Evolutionary conservation across 23 tunicate genomes (phyloP).

Genomic region (Corella eumyota): DNA sequence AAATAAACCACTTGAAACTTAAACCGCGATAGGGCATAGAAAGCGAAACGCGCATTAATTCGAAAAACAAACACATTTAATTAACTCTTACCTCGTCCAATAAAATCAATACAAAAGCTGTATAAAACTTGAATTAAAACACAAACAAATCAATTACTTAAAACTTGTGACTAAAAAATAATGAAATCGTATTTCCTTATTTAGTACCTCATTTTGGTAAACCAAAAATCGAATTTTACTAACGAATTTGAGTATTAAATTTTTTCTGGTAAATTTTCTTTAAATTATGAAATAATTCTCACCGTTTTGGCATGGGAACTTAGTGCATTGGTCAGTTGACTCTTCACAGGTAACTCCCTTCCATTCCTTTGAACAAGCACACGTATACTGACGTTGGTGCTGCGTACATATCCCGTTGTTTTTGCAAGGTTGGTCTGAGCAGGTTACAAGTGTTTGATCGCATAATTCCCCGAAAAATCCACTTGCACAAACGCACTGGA

Average conservation of each 20-base stretch:
- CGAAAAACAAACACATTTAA: constrained; percentile 7
- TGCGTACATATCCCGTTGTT: constrained; percentile 43
- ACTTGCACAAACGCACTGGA: constrained; percentile 39
- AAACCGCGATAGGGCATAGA: not conserved
- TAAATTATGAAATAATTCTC: too few species aligned
- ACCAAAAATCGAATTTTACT: too few species aligned
- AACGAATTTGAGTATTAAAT: too few species aligned
- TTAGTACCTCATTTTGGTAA: too few species aligned
- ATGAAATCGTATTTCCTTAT: too few species aligned
- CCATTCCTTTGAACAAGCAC: constrained; percentile 30
- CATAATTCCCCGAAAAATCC: constrained; percentile 40
- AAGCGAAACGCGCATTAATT: constrained; percentile 1
- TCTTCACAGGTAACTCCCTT: constrained; percentile 32
- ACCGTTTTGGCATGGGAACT: constrained; percentile 50
- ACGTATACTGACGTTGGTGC: constrained; percentile 11
- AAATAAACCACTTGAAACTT: too few species aligned
- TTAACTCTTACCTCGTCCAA: too few species aligned
- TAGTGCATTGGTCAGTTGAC: constrained; percentile 9
- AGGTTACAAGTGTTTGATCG: constrained; percentile 17
- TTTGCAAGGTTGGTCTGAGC: constrained; percentile 34
- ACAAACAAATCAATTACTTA: too few species aligned
- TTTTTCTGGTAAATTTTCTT: too few species aligned
- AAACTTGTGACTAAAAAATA: too few species aligned
- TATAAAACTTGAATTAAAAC: too few species aligned
- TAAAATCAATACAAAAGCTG: too few species aligned